Evolutionary conservation across 2,113 vertebrate genomes (phyloP).

Genomic region (Sander lucioperca): DNA sequence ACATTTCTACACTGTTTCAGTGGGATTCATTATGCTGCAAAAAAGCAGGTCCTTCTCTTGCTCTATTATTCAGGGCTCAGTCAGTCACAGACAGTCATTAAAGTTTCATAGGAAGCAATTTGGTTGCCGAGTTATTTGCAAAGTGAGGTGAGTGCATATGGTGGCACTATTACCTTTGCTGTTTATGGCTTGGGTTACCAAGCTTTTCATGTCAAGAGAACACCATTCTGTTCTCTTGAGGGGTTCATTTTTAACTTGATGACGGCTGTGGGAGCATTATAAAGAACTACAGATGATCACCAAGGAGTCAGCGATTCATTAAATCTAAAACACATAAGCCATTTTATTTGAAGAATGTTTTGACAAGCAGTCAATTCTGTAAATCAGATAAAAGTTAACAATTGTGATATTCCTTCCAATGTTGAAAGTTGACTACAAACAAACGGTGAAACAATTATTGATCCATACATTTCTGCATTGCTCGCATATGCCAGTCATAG

Average conservation of each 20-base stretch:
- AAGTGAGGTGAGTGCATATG: constrained; percentile 74
- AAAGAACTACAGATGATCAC: not conserved
- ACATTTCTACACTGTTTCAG: constrained; percentile 63
- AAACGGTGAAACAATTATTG: constrained; percentile 41
- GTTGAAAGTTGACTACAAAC: constrained; percentile 13
- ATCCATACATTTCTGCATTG: constrained; percentile 16
- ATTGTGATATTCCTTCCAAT: not conserved
- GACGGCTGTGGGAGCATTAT: constrained; percentile 19
- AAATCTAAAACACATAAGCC: not conserved
- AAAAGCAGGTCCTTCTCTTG: constrained; percentile 66
- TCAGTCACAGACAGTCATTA: constrained; percentile 84
- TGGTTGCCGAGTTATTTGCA: constrained; percentile 74
- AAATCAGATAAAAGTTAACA: constrained; percentile 2
- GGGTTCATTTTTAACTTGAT: constrained; percentile 15
- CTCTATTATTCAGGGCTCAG: constrained; percentile 81
- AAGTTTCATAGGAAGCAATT: constrained; percentile 83
- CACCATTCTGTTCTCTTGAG: not conserved
- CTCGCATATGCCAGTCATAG: constrained; percentile 11
- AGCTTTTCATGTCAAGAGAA: constrained; percentile 25
- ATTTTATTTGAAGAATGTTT: constrained; percentile 20
- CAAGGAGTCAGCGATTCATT: not conserved
- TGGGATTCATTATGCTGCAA: constrained; percentile 75
- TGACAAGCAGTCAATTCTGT: not conserved
- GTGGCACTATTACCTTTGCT: constrained; percentile 57
- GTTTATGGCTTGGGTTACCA: constrained; percentile 40